Evolutionary conservation across 2,888 invertebrate species (phyloP), one percentile per base, ranked within the genome.

Genomic region (Ramazzottius varieornatus): DNA sequence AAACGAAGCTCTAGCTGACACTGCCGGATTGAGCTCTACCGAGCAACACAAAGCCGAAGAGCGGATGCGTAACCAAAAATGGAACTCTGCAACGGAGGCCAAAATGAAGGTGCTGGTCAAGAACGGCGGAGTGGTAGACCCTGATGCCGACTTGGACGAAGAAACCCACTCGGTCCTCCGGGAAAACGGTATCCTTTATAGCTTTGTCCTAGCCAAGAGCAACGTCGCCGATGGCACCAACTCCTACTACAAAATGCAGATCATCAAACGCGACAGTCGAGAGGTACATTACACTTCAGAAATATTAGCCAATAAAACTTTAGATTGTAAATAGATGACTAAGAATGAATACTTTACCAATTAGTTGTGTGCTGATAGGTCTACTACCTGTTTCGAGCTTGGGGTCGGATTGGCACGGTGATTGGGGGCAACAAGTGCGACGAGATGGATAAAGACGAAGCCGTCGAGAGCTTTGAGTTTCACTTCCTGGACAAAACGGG

Each of bases 371-470:
- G n/a, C n/a, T n/a, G n/a, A n/a, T n/a, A n/a, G n/a, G 77, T 76
- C 24, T 86, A 80, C 75, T 88, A 84, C 83, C 73, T 93, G 33
- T 93, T 88, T 77, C 83, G 91, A 24, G 81, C 90, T 0, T 98
- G 96, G 96, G 98, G 98, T 16, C 82, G 96, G 67, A 91, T 94
- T 70, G 94, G 96, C 1, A 98, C 96, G 0, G 86, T 84, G 0
- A 87, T 92, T 71, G 96, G 96, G 2, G 82, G 82, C 24, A 80
- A 76, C 33, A 86, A 84, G 73, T 68, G 84, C 1, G 83, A 84
- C 33, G 69, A 73, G 0, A 78, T 78, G 70, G 32, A 65, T 0
- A 70, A 82, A 1, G 69, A 80, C 0, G 78, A 82, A 0, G 88
- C 88, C 0, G 78, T 83, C 1, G 1, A 70, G 0, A 72, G 75